These are phyloP conservation scores for Pardosa pseudoannulata DNA, from an alignment of 2,888 invertebrate species.

Conservation along the genomic window DNA sequence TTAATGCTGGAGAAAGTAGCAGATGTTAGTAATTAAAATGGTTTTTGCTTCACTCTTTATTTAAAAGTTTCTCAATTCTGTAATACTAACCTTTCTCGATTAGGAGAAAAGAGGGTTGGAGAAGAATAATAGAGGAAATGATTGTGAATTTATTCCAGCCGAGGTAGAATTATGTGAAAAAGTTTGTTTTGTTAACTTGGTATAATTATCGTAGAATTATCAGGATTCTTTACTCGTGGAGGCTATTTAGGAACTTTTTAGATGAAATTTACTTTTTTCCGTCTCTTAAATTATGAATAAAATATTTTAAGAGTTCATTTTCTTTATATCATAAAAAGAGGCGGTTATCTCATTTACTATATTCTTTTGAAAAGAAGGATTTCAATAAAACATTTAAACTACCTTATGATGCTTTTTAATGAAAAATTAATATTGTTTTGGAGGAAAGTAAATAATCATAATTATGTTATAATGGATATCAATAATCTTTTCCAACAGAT, in stretches of 20 bases:
- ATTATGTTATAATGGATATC: no score
- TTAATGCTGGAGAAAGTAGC: conserved; percentile 46
- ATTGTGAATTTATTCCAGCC: conserved; percentile 31
- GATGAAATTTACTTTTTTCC: no score
- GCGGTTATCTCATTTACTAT: no score
- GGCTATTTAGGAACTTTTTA: background rate
- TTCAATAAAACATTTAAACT: no score
- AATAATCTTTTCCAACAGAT: no score
- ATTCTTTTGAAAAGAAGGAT: no score
- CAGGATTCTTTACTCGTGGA: background rate
- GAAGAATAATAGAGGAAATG: conserved; percentile 18
- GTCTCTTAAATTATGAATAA: no score
- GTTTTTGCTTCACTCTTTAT: conserved; percentile 31
- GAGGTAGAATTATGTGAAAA: background rate
- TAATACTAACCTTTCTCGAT: conserved; percentile 25
- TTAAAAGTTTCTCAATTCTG: conserved; percentile 23
- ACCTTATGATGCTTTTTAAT: no score
- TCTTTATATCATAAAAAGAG: no score
- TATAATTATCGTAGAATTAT: background rate
- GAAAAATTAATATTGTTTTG: no score
- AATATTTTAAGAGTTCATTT: no score
- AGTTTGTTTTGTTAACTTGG: background rate
- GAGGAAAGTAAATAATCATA: no score
- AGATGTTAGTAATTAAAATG: conserved; percentile 59
- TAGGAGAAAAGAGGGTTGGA: conserved; percentile 15